Evolutionary conservation across 2,888 invertebrate species (phyloP), one percentile per base, ranked within the genome.

Genomic region (Strigamia maritima): DNA sequence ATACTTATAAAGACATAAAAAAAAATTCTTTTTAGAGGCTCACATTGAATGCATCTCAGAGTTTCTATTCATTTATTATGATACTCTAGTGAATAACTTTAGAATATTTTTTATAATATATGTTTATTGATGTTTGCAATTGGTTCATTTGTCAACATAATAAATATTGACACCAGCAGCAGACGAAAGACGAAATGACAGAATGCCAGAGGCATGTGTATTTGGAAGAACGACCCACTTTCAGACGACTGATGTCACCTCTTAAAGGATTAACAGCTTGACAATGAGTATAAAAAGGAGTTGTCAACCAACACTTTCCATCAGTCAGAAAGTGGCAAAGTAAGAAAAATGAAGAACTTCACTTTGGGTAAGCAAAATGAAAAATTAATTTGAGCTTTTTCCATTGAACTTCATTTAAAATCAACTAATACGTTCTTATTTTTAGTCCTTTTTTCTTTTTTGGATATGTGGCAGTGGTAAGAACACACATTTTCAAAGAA

Each of bases 191-290:
- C 6, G 35, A 70, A 70, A 28, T 70, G 70, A 26, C 70, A 12
- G 70, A 70, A 12, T 70, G 70, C 70, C 28, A 26, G 70, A 70
- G 70, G 70, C 70, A 28, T 70, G 70, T 70, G 70, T 70, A 28
- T 70, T 70, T 28, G 26, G 70, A 70, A 26, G 70, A 54, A 70
- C 70, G 70, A 70, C 70, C 70, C 70, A 70, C 70, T 70, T 70
- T 70, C 26, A 70, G 2, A 16, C 2, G 28, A 70, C 70, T 70
- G 70, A 70, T 70, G 70, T 70, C 70, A 70, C 70, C 70, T 70
- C 70, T 28, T 12, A 70, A 70, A 70, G 70, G 70, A 70, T 70
- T 70, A 70, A 28, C 70, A 70, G 70, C 70, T 70, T 16, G 70
- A 28, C 70, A 70, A 26, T 70, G 70, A 14, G 70, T 70, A 70